A percentile compares a stretch with the other conserved stretches of the same genome.
These are phyloP conservation scores for Macroglossus sobrinus DNA, from an alignment of 2,113 vertebrate genomes.

Conservation along the genomic window DNA sequence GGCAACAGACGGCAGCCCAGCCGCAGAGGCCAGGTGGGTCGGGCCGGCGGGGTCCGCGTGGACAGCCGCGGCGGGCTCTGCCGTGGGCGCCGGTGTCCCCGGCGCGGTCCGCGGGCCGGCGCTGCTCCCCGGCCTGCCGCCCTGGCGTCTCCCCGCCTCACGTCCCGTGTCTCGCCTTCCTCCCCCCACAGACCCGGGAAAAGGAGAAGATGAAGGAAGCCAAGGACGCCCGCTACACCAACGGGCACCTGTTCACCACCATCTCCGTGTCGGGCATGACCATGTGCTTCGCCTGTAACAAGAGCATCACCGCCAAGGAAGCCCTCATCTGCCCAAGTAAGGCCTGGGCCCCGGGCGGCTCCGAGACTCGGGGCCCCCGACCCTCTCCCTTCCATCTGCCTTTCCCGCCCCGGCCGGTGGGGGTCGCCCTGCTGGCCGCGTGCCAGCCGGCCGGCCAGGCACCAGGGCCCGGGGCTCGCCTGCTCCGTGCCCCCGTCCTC, in stretches of 20 bases:
- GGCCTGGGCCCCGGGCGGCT: constrained; percentile 29
- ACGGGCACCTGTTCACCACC: constrained; percentile 95
- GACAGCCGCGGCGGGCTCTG: not conserved
- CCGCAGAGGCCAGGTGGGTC: constrained; percentile 66
- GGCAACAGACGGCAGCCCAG: constrained; percentile 57
- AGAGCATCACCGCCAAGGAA: constrained; percentile 97
- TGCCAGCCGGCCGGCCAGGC: not conserved
- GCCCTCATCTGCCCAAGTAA: constrained; percentile 95
- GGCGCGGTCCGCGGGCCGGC: not conserved
- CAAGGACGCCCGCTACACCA: constrained; percentile 90
- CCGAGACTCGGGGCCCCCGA: not conserved
- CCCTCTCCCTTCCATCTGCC: not conserved
- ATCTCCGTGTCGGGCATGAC: constrained; percentile 94
- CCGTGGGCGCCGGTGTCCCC: not conserved
- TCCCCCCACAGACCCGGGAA: constrained; percentile 87
- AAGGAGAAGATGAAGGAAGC: constrained; percentile 92
- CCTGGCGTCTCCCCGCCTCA: not conserved
- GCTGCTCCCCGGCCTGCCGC: not conserved
- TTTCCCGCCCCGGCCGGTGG: not conserved
- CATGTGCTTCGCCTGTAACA: constrained; percentile 94
- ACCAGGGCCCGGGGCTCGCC: not conserved
- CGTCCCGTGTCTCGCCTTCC: not conserved
- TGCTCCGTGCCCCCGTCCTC: not conserved
- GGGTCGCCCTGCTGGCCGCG: not conserved
- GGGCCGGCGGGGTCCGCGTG: not conserved